phyloP scores from a whole-genome alignment of 2,888 invertebrate genomes.

The Scaptomyza parva region DNA sequence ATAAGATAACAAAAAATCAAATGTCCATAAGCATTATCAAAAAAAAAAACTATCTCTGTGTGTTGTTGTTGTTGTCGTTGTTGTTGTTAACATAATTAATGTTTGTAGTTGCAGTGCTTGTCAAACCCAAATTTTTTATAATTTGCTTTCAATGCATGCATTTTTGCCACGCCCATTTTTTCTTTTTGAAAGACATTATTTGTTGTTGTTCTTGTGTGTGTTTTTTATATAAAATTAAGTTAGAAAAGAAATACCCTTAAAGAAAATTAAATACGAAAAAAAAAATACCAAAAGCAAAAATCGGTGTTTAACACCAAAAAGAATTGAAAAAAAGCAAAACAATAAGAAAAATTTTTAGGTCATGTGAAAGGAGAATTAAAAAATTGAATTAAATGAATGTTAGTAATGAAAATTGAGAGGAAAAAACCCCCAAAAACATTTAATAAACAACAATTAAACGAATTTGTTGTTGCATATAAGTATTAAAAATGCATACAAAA shows the following conservation, averaged over 20 bases:
- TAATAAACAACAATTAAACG: slow-evolving; percentile 52
- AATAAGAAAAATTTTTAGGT: slow-evolving; percentile 29
- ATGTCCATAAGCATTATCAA: too few species aligned
- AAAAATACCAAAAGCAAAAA: slow-evolving; percentile 68
- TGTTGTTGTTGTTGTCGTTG: slow-evolving; percentile 62
- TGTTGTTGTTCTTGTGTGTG: slow-evolving; percentile 49
- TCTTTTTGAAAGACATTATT: slow-evolving; percentile 50
- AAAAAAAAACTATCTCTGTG: slow-evolving; percentile 62
- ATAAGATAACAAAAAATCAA: slow-evolving; percentile 29
- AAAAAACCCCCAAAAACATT: slow-evolving; percentile 2
- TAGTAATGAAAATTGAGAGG: slow-evolving; percentile 31
- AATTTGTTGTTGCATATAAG: slow-evolving; percentile 72
- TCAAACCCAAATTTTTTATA: neutral
- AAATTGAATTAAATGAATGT: slow-evolving; percentile 32
- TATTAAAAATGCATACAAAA: slow-evolving; percentile 31
- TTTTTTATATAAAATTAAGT: slow-evolving; percentile 57
- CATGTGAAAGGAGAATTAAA: slow-evolving; percentile 16
- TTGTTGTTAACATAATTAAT: slow-evolving; percentile 38
- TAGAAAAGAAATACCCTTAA: slow-evolving; percentile 21
- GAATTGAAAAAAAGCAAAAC: slow-evolving; percentile 15
- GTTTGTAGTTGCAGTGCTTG: slow-evolving; percentile 47
- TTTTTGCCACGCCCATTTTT: slow-evolving; percentile 14
- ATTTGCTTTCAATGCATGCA: slow-evolving; percentile 47
- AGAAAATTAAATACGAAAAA: slow-evolving; percentile 60
- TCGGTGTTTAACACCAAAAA: slow-evolving; percentile 73